Evolutionary conservation across 2,797 vertebrate genomes (phyloP), one percentile per base, ranked within the genome.

Genomic region (Oryzias sinensis): DNA sequence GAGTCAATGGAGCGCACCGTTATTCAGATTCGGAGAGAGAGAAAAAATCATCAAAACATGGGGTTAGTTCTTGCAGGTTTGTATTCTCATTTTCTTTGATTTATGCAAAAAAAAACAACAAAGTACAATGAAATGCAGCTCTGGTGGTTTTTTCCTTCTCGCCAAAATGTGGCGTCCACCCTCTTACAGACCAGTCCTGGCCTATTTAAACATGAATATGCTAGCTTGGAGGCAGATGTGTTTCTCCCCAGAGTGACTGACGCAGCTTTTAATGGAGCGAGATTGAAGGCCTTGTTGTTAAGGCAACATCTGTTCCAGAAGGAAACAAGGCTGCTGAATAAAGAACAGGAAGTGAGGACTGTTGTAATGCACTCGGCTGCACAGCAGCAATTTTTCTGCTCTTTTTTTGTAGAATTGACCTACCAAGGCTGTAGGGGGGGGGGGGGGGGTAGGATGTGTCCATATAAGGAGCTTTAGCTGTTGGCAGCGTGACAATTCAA

Each of bases 141-240:
- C 4, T 27, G 43, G 50, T 43, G 9, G 41, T 44, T 20, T 46
- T 24, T 43, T 51, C 33, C 25, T 43, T 41, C 43, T 33, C 57
- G 25, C 41, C 45, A 53, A 56, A 51, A 45, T 37, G 41, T 8
- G 6, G n/a, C 8, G 47, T 54, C 47, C 59, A 44, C 43, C 53
- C 58, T 22, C 56, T 50, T 59, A 47, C n/a, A 55, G 50, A 51
- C 47, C 50, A 25, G 62, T 62, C 68, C 74, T 83, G 81, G 59
- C 80, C 84, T 72, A 80, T 59, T 82, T 86, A 68, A 45, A 14
- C 33, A 55, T 76, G 74, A 77, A 76, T 73, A 25, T 62, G 54
- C 59, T 63, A 22, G 66, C 78, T 72, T 4, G 41, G 62, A 72
- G 80, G 76, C 76, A 79, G 67, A 82, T 74, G 83, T 4, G 44